Base-by-base conservation (phyloP, 2,797 vertebrate species). In the Ceyx erithaca region DNA sequence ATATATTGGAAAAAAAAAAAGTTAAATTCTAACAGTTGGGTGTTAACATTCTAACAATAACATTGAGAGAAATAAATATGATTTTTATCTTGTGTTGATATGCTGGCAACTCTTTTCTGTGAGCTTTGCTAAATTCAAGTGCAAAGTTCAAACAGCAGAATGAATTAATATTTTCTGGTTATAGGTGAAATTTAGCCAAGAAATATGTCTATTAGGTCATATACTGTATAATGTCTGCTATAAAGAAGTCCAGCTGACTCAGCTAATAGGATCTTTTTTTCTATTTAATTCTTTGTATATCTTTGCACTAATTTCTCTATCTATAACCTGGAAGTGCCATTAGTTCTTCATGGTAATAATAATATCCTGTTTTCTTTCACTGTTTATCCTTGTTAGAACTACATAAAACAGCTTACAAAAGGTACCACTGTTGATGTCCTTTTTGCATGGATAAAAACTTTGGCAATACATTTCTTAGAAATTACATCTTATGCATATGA, bases 101-200 rank as follows among this genome's bases (percentile, higher is more conserved):
- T 76, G 8, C 72, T 77, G 87, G 63, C 73, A 89, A 28, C 25
- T 67, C 57, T 61, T 94, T 86, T 76, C 12, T 19, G 43, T 49
- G 33, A 72, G 55, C 5, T 0, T 66, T 91, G 28, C 52, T 87
- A 71, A 89, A 87, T 41, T 79, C 59, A 79, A 85, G 46, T 79
- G 23, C 8, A 17, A 85, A 59, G 28, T 41, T 92, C 82, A 80
- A 87, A 77, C 11, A 52, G 52, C 55, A 51, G 18, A 76, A 79
- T 40, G 49, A 89, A 86, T 66, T 86, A 6, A 63, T 91, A 55
- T 79, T 92, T 89, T 80, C 25, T 57, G 15, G 26, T 89, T 81
- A 81, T 43, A 85, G n/a, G 40, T 89, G 22, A 25, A 85, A 45
- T 85, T 89, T 85, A 94, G 25, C 48, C 63, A 85, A 91, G 18